A percentile compares a stretch with the other conserved stretches of the same genome.
Evolutionary conservation across 2,888 invertebrate species (phyloP).

Genomic region (Dinocampus coccinellae): DNA sequence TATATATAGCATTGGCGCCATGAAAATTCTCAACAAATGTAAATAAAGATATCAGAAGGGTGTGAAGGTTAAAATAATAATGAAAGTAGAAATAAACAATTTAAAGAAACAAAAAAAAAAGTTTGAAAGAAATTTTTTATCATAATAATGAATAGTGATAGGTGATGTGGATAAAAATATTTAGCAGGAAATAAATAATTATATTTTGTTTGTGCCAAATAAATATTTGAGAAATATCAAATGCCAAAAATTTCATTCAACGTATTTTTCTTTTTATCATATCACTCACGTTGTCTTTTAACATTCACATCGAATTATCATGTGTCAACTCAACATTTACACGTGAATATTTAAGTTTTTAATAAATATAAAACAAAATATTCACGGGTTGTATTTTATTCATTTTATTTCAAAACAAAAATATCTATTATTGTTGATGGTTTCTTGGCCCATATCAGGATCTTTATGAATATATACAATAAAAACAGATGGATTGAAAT

Average conservation of each 20-base stretch:
- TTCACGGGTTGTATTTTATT: background rate
- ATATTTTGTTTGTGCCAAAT: conserved; percentile 20
- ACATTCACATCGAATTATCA: background rate
- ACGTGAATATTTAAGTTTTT: background rate
- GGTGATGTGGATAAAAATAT: conserved; percentile 11
- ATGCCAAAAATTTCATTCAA: conserved; percentile 31
- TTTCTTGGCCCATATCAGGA: background rate
- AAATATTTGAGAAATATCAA: conserved; percentile 30
- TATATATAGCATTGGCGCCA: background rate
- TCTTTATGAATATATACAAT: background rate
- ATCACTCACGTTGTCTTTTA: conserved; percentile 11
- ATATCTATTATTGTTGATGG: background rate
- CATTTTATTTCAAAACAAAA: background rate
- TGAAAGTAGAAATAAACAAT: too few species aligned
- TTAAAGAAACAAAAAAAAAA: too few species aligned
- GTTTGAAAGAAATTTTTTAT: too few species aligned
- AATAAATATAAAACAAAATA: too few species aligned
- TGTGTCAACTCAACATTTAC: background rate
- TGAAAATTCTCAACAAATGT: background rate
- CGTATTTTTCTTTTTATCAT: background rate
- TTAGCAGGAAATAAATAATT: conserved; percentile 16
- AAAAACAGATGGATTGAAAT: background rate
- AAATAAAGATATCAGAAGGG: background rate
- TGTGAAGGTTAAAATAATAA: background rate
- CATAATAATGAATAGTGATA: conserved; percentile 10